Percentiles rank a stretch among this genome's conserved stretches.
These are phyloP conservation scores for Drosophila paucipuncta DNA, from an alignment of 2,888 invertebrate species.

Conservation along the genomic window DNA sequence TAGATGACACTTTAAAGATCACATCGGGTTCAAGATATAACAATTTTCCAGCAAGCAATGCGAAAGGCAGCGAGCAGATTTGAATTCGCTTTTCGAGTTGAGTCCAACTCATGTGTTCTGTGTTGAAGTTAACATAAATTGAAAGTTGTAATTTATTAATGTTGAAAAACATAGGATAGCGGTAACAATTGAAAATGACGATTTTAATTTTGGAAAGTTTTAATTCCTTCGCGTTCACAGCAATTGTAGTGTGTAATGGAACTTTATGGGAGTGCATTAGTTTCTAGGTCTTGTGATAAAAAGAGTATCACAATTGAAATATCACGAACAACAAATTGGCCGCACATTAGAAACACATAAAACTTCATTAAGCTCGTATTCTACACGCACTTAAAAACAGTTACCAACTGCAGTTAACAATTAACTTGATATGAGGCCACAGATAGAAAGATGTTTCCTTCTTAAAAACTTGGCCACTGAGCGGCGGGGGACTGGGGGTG, in stretches of 20 bases:
- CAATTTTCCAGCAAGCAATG: constrained; percentile 6
- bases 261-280: constrained; percentile 5
- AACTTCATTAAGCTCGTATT: constrained; percentile 70
- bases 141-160: neutral
- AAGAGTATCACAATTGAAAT: constrained; percentile 62
- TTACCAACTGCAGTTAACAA: constrained; percentile 53
- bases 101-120: neutral
- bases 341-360: constrained; percentile 75
- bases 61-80: neutral
- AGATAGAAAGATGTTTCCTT: constrained; percentile 50
- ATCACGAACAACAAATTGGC: constrained; percentile 68
- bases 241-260: constrained; percentile 6
- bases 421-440: constrained; percentile 65
- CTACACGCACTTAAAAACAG: constrained; percentile 22
- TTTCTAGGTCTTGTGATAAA: constrained; percentile 14
- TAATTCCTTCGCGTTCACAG: neutral
- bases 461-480: constrained; percentile 26
- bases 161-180: neutral
- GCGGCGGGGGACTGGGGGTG: neutral
- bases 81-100: neutral
- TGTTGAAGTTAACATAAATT: neutral
- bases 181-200: neutral
- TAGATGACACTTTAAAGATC: constrained; percentile 24
- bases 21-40: constrained; percentile 23
- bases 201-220: neutral